Evolutionary conservation across 2,888 invertebrate genomes (phyloP), one percentile per base, ranked within the genome.

Genomic region (Hirudinaria manillensis): DNA sequence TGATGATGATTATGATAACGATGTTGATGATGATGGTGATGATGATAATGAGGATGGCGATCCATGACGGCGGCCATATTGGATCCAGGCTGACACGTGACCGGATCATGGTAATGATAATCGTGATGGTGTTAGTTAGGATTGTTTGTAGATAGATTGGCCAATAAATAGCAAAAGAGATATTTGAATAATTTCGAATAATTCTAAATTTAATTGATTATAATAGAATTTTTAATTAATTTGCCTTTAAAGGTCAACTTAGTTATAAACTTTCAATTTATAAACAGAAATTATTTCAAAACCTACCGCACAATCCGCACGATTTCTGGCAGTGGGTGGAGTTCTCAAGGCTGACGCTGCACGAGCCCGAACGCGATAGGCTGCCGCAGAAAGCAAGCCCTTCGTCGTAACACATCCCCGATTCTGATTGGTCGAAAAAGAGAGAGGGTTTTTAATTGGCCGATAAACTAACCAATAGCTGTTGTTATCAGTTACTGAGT

Each of bases 331-430:
- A 61, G 13, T 61, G 29, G 61, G 61, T 21, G 6, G 61, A 61
- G 61, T 27, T 61, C n/a, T 61, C 61, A 10, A 61, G 24, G 24
- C 61, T 61, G 61, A 27, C 29, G 10, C 24, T 24, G 61, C 61
- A 61, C 61, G 10, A 10, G 10, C 61, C 61, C 61, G 61, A 27
- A 24, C 61, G 24, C n/a, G 61, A 61, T n/a, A 61, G 6, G 61
- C 61, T 61, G 24, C 4, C 61, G 29, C 61, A 61, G 10, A 10
- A 29, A 27, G 61, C 45, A 16, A 45, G 61, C 21, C 61, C n/a
- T 61, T 61, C 61, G 61, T 61, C 61, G 29, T 61, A 61, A n/a
- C 61, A 61, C 24, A 61, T 27, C 61, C 61, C 61, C 29, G 61
- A 61, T 10, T 61, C 61, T 61, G 61, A 29, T 61, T 7, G 45